A percentile compares a stretch with the other conserved stretches of the same genome.
phyloP scores from a whole-genome alignment of 2,888 invertebrate species.

The Eumerus sabulonum region DNA sequence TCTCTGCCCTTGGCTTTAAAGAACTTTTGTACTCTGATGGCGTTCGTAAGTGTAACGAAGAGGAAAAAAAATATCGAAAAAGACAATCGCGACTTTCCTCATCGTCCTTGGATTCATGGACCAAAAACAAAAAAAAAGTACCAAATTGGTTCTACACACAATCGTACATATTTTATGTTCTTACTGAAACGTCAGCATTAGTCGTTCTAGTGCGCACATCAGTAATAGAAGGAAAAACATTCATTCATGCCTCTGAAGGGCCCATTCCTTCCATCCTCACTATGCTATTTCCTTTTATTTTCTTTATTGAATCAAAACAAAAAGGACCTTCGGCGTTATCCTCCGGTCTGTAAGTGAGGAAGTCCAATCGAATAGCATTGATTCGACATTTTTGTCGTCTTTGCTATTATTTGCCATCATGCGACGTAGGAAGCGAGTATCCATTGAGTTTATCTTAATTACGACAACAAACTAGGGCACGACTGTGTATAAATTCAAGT shows the following conservation, averaged over 20 bases:
- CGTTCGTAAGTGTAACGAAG: no score
- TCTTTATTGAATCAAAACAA: constrained; percentile 6
- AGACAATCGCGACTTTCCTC: no score
- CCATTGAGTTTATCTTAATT: constrained; percentile 21
- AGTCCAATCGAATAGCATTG: constrained; percentile 24
- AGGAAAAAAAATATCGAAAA: no score
- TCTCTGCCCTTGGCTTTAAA: no score
- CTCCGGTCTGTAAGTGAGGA: no score
- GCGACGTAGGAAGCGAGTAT: background rate
- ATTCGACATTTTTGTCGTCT: constrained; percentile 35
- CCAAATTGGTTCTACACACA: no score
- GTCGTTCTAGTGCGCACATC: constrained; percentile 30
- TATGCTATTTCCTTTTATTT: constrained; percentile 1
- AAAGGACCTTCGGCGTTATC: constrained; percentile 29
- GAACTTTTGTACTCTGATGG: no score
- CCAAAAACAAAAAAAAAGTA: no score
- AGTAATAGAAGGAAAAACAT: constrained; percentile 1
- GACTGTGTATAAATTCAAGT: constrained; percentile 12
- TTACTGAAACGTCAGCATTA: constrained; percentile 26
- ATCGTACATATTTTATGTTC: background rate
- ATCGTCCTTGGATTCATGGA: no score
- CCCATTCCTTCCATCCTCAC: constrained; percentile 10
- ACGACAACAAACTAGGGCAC: constrained; percentile 3
- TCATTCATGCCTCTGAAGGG: constrained; percentile 29
- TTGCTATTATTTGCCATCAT: constrained; percentile 25